Base-by-base conservation (phyloP, 2,888 invertebrate species). In the Dasypolia templi region DNA sequence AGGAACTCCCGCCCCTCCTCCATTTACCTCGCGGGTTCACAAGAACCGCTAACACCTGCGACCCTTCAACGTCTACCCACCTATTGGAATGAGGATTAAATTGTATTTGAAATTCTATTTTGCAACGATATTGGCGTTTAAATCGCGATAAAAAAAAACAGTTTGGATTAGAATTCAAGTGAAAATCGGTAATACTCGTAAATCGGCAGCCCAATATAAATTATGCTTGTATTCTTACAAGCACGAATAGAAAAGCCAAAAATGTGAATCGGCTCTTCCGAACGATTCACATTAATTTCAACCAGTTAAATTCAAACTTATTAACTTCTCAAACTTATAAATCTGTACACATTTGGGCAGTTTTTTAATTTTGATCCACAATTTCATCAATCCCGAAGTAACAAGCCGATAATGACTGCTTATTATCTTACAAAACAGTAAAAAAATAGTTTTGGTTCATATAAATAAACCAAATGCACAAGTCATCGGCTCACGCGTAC, bases 401-500 rank as follows among this genome's bases (percentile, higher is more conserved):
- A 56, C 17, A 3, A 64, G 1, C 22, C 70, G 11, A 58, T 39
- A n/a, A 22, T 2, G 9, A 35, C 22, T 12, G 22, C 19, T 46
- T 63, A 44, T 59, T 62, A 65, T 64, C 59, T 56, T 64, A 61
- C 42, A 64, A 79, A 72, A 59, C 42, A 72, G 67, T 22, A 75
- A 72, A 82, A 83, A 70, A 81, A 81, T 65, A 75, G 70, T 84
- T 83, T 78, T 75, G 58, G 70, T 81, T 74, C 71, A 81, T 86
- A 86, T 86, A 89, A 91, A 91, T 91, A 91, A 89, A 89, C 78
- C 84, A 87, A 72, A 90, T 91, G 89, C 91, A 91, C 65, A 87
- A 87, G 87, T 88, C 89, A 86, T 85, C 89, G 89, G 88, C 90
- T 87, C 87, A 86, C 88, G 83, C 87, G 87, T 88, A 90, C 87